Conservation (phyloP, 2,797 vertebrate species). For the Loris lydekkerianus region DNA sequence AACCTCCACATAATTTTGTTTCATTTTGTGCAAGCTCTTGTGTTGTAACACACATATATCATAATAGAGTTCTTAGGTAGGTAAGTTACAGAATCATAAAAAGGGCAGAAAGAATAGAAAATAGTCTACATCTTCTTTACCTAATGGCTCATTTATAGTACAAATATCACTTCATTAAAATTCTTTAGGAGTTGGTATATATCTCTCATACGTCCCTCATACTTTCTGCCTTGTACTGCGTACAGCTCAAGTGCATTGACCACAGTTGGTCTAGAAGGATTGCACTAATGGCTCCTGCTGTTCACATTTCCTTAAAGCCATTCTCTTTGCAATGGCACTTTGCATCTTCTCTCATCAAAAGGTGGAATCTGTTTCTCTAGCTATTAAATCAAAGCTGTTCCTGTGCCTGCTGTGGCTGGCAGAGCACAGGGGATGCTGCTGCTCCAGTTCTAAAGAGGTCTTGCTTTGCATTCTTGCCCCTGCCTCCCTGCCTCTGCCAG, state of each 20-base stretch:
- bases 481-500: background rate
- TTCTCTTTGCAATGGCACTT: background rate
- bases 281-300: fast-evolving
- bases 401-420: background rate
- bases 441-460: background rate
- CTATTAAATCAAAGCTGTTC: background rate
- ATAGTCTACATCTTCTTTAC: background rate
- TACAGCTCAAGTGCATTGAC: background rate
- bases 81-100: background rate
- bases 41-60: background rate
- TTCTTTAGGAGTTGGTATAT: background rate
- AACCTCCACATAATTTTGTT: background rate
- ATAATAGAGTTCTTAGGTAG: background rate
- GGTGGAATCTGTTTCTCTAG: background rate
- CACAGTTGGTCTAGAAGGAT: background rate
- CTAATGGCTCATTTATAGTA: background rate
- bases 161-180: background rate
- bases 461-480: background rate
- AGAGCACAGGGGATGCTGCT: background rate
- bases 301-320: background rate
- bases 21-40: background rate
- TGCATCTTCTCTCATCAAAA: background rate
- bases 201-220: background rate
- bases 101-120: background rate
- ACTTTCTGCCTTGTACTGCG: background rate